These are phyloP conservation scores for Diachasma alloeum DNA, from an alignment of 1,140 invertebrate species.

Conservation along the genomic window DNA sequence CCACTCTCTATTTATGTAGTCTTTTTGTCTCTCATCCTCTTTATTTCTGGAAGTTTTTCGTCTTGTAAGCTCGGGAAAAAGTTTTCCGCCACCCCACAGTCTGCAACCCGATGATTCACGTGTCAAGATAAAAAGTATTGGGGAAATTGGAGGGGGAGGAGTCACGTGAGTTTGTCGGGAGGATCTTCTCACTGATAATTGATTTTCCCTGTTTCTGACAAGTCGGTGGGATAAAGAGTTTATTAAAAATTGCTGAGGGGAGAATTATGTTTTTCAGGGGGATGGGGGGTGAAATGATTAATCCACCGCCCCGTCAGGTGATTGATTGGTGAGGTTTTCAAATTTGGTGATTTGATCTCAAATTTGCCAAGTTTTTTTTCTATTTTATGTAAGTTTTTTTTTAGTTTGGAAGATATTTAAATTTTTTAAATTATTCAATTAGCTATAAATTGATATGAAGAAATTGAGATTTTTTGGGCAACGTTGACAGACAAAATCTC, in stretches of 20 bases:
- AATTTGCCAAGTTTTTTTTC: too few species aligned
- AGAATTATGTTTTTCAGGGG: too few species aligned
- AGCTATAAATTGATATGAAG: too few species aligned
- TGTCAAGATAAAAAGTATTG: background rate
- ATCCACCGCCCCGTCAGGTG: too few species aligned
- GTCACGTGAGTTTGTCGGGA: background rate
- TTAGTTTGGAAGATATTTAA: too few species aligned
- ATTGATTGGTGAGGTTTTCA: too few species aligned
- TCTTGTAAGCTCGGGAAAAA: background rate
- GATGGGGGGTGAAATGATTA: too few species aligned
- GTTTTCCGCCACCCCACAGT: background rate
- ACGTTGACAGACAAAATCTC: too few species aligned
- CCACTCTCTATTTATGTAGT: constrained; percentile 12
- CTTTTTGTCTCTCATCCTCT: background rate
- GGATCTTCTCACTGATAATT: constrained; percentile 2
- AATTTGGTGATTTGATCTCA: too few species aligned
- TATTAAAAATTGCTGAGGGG: constrained; percentile 16
- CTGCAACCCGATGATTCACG: background rate
- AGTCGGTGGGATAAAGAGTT: background rate
- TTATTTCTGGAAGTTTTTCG: background rate
- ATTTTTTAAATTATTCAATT: too few species aligned
- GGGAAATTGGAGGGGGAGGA: background rate
- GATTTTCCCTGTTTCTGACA: background rate
- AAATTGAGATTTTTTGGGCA: too few species aligned
- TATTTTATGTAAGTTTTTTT: background rate